phyloP scores from a whole-genome alignment of 2,797 vertebrate genomes.

The Enoplosus armatus region DNA sequence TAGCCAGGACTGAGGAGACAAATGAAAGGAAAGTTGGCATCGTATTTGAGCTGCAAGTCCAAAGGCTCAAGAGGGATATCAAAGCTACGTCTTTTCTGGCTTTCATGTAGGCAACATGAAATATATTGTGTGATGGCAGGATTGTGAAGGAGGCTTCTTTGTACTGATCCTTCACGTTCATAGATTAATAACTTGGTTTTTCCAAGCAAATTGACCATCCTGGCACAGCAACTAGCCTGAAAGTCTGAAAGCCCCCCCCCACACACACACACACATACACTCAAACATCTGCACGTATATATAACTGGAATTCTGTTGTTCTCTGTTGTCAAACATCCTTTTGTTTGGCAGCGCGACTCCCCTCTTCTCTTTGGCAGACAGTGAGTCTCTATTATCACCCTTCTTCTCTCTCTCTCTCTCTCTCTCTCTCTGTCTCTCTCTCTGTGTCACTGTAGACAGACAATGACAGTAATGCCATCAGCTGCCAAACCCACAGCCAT shows the following conservation, averaged over 20 bases:
- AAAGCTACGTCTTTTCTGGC: conserved; percentile 10
- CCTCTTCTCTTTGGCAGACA: conserved; percentile 38
- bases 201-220: no score
- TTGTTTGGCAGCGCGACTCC: conserved; percentile 19
- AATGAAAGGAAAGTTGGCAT: conserved; percentile 57
- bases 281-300: conserved; percentile 1
- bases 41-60: neutral
- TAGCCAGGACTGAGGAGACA: conserved; percentile 40
- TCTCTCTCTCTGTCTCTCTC: neutral
- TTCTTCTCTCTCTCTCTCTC: neutral
- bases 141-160: conserved; percentile 15
- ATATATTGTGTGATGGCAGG: neutral
- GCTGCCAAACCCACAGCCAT: conserved; percentile 40
- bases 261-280: neutral
- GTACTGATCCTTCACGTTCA: conserved; percentile 25
- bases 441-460: conserved; percentile 45
- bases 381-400: conserved; percentile 34
- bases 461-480: conserved; percentile 58
- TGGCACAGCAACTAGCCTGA: no score
- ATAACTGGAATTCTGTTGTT: conserved; percentile 35
- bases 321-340: conserved; percentile 39
- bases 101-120: conserved; percentile 21
- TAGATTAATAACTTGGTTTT: conserved; percentile 20
- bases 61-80: conserved; percentile 18
- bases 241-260: no score